Conservation (phyloP, 2,888 invertebrate species). For the Odontothrips loti region DNA sequence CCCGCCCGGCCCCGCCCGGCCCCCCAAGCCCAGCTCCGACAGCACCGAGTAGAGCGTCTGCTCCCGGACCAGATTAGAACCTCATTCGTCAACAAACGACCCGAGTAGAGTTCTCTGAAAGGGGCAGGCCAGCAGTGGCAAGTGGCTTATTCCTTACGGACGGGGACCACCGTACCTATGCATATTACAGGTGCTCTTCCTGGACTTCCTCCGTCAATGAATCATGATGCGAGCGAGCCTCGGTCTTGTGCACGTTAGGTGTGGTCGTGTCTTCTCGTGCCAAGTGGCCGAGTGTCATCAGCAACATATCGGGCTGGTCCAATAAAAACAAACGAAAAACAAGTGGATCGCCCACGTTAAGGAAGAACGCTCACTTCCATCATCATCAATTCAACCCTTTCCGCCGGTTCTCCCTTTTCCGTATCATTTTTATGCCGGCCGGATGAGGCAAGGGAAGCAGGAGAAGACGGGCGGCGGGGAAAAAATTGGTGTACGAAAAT, state of each 20-base stretch:
- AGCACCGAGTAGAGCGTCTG: background rate
- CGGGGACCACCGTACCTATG: too few relatives aligned
- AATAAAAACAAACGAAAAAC: background rate
- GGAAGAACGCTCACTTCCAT: constrained; percentile 12
- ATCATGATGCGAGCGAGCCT: too few relatives aligned
- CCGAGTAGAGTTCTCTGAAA: too few relatives aligned
- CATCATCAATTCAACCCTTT: constrained; percentile 13
- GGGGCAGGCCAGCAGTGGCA: too few relatives aligned
- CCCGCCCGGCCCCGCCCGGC: too few relatives aligned
- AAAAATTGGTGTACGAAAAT: constrained; percentile 12
- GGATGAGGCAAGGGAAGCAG: background rate
- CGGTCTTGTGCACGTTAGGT: too few relatives aligned
- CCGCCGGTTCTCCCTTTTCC: background rate
- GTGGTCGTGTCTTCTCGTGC: too few relatives aligned
- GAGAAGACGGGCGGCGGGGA: background rate
- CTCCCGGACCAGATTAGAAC: background rate
- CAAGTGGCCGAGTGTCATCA: too few relatives aligned
- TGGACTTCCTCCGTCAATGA: too few relatives aligned
- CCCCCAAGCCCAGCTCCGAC: background rate
- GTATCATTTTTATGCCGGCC: constrained; percentile 10
- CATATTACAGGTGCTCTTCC: too few relatives aligned
- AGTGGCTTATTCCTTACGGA: too few relatives aligned
- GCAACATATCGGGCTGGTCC: background rate
- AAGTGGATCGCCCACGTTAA: background rate
- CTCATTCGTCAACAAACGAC: background rate